Evolutionary conservation across 2,888 invertebrate genomes (phyloP).

Genomic region (Lordiphosa fenestrarum): DNA sequence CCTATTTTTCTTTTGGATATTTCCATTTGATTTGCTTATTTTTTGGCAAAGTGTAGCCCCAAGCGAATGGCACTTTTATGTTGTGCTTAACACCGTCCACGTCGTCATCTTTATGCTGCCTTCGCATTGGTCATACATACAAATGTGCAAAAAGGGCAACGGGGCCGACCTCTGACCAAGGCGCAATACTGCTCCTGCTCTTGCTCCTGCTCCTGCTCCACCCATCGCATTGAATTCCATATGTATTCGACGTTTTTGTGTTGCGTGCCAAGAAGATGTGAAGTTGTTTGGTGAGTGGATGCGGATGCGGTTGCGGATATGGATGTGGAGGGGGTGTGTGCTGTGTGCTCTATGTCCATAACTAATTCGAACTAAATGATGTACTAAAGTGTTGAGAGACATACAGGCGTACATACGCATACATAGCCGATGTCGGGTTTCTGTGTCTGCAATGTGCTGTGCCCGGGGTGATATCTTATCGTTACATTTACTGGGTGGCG

Average conservation of each 20-base stretch:
- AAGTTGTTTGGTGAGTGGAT: not conserved
- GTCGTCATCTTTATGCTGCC: slow-evolving; percentile 24
- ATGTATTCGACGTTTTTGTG: slow-evolving; percentile 8
- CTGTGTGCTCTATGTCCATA: slow-evolving; percentile 59
- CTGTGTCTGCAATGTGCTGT: slow-evolving; percentile 39
- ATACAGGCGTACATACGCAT: slow-evolving; percentile 11
- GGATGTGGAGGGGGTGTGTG: not conserved
- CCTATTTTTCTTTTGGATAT: too few species aligned
- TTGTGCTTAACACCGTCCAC: slow-evolving; percentile 35
- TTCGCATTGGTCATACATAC: slow-evolving; percentile 60
- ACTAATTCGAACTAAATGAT: slow-evolving; percentile 72
- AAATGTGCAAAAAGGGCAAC: slow-evolving; percentile 39
- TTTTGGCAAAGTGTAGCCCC: slow-evolving; percentile 14
- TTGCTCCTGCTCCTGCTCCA: not conserved
- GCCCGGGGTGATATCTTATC: slow-evolving; percentile 67
- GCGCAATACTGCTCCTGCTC: slow-evolving; percentile 2
- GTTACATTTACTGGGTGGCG: slow-evolving; percentile 74
- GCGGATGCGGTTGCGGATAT: not conserved
- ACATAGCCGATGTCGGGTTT: slow-evolving; percentile 7
- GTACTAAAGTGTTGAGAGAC: slow-evolving; percentile 61
- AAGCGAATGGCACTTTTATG: slow-evolving; percentile 21
- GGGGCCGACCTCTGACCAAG: slow-evolving; percentile 10
- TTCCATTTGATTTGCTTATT: not conserved
- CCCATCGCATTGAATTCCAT: slow-evolving; percentile 12
- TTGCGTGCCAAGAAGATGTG: slow-evolving; percentile 14